Evolutionary conservation across 1,140 invertebrate species (phyloP).

Genomic region (Zaprionus capensis): DNA sequence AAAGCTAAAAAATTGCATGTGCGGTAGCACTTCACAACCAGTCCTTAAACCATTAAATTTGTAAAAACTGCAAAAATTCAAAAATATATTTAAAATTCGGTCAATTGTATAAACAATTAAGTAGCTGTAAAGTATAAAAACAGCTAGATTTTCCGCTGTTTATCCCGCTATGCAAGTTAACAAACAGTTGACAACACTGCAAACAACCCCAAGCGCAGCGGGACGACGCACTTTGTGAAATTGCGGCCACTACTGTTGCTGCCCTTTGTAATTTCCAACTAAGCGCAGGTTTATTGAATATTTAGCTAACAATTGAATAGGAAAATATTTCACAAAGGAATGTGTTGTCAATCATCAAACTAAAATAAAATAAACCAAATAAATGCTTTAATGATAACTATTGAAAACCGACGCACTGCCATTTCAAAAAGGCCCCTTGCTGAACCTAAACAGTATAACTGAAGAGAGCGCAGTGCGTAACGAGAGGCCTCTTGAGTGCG

Average conservation of each 20-base stretch:
- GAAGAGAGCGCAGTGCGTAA: neutral
- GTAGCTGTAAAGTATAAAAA: too few relatives aligned
- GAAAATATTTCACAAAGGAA: neutral
- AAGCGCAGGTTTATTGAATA: constrained; percentile 17
- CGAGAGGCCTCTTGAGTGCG: neutral
- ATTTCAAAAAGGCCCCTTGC: neutral
- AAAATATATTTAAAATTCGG: too few relatives aligned
- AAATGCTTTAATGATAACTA: neutral
- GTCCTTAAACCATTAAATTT: too few relatives aligned
- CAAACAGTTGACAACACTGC: constrained; percentile 1
- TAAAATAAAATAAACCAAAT: neutral
- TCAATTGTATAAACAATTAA: neutral
- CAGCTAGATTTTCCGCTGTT: too few relatives aligned
- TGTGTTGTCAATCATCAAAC: neutral
- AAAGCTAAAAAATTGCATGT: too few relatives aligned
- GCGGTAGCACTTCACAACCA: too few relatives aligned
- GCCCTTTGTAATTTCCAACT: neutral
- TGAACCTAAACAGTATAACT: neutral
- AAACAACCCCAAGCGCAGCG: neutral
- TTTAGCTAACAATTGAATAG: neutral
- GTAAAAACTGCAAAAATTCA: too few relatives aligned
- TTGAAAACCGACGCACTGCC: neutral
- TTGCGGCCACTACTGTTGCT: neutral
- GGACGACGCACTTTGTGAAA: neutral
- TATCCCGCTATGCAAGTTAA: too few relatives aligned